Conservation (phyloP, 92 coral and sea anemone genomes). For the Pocillopora grandis region DNA sequence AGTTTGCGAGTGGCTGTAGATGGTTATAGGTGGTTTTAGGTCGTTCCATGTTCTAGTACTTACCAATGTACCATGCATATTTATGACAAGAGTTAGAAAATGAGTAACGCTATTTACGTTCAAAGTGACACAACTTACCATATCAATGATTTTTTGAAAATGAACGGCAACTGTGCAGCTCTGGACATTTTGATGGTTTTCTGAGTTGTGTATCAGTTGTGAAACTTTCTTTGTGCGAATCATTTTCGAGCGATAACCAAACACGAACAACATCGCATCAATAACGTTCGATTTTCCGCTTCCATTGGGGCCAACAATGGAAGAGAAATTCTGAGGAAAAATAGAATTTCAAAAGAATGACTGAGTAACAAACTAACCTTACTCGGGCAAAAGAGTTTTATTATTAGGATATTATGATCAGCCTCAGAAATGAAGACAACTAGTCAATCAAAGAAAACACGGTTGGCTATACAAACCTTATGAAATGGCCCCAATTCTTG, state of each 20-base stretch:
- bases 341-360: not conserved
- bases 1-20: too few species aligned
- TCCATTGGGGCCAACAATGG: conserved; percentile 99
- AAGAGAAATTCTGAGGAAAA: conserved; percentile 83
- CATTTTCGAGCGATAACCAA: conserved; percentile 97
- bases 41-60: too few species aligned
- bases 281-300: conserved; percentile 98
- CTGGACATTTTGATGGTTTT: conserved; percentile 77
- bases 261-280: conserved; percentile 98
- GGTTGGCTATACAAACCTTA: conserved; percentile 59
- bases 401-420: too few species aligned
- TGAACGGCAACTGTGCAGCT: conserved; percentile 90
- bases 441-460: too few species aligned
- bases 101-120: not conserved
- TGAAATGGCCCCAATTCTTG: conserved; percentile 99
- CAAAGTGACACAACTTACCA: conserved; percentile 62
- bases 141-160: conserved; percentile 90
- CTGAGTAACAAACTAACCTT: not conserved
- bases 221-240: conserved; percentile 96
- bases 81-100: too few species aligned
- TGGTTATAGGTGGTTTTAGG: too few species aligned
- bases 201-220: conserved; percentile 95
- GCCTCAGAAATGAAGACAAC: too few species aligned
- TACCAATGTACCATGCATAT: too few species aligned
- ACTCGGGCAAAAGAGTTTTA: not conserved